A percentile compares a stretch with the other conserved stretches of the same genome.
Evolutionary conservation across 1,140 invertebrate species (phyloP).

Genomic region (Fopius arisanus): DNA sequence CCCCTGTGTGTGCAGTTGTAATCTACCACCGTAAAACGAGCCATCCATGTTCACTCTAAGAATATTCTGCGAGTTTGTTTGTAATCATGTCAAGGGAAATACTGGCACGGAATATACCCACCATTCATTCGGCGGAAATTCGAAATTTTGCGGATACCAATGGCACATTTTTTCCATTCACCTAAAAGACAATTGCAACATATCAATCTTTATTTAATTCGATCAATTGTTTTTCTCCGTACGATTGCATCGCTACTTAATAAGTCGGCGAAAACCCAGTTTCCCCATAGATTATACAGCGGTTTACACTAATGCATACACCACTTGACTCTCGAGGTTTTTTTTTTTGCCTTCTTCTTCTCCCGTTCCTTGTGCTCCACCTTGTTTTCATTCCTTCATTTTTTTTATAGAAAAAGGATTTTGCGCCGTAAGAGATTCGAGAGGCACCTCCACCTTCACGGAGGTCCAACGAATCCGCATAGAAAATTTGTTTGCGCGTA

Average conservation of each 20-base stretch:
- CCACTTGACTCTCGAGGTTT: not conserved
- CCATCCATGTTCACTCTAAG: not conserved
- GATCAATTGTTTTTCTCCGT: no score
- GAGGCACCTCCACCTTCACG: conserved; percentile 25
- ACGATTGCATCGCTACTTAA: no score
- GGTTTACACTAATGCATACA: not conserved
- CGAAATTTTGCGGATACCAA: no score
- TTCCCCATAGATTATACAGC: not conserved
- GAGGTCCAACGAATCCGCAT: conserved; percentile 32
- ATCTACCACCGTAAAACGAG: conserved; percentile 21
- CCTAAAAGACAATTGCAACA: no score
- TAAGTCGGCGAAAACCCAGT: no score
- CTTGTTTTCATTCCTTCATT: not conserved
- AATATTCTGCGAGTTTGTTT: not conserved
- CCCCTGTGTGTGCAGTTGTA: not conserved
- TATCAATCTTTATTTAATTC: no score
- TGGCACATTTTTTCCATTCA: no score
- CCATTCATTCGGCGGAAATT: no score
- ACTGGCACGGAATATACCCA: not conserved
- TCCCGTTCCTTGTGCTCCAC: not conserved
- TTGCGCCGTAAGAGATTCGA: not conserved
- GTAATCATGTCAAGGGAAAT: not conserved
- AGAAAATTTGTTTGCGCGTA: conserved; percentile 38
- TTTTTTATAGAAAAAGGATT: not conserved
- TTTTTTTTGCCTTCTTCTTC: conserved; percentile 28